phyloP scores from a whole-genome alignment of 2,888 invertebrate species.

The Cantharis rufa region DNA sequence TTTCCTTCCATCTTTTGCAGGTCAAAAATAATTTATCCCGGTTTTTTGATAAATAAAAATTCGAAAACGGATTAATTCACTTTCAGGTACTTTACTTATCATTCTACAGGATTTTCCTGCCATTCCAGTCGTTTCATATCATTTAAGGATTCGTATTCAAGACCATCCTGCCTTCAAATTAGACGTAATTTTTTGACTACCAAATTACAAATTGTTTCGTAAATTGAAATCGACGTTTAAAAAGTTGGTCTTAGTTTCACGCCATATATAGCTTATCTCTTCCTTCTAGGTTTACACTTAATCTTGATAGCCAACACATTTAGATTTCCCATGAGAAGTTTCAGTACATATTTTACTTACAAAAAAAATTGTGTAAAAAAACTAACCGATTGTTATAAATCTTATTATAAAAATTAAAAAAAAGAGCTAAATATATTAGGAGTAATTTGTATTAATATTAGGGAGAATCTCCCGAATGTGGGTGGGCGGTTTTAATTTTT shows the following conservation, averaged over 20 bases:
- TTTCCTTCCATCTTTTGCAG: neutral
- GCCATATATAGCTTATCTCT: conserved; percentile 9
- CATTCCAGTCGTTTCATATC: neutral
- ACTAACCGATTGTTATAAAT: neutral
- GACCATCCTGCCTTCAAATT: neutral
- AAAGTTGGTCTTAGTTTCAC: neutral
- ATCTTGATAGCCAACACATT: conserved; percentile 18
- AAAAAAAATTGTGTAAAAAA: neutral
- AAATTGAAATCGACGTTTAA: neutral
- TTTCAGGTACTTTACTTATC: neutral
- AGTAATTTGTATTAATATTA: too few relatives aligned
- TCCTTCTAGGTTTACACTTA: conserved; percentile 14
- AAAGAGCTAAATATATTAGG: too few relatives aligned
- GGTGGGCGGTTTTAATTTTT: neutral
- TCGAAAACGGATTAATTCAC: neutral
- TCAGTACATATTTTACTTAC: neutral
- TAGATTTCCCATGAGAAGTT: conserved; percentile 13
- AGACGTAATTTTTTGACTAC: neutral
- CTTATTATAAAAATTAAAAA: too few relatives aligned
- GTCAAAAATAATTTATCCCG: neutral
- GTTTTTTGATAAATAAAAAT: neutral
- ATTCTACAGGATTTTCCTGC: neutral
- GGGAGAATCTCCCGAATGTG: too few relatives aligned
- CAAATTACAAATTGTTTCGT: neutral
- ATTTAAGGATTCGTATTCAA: neutral